A percentile compares a stretch with the other conserved stretches of the same genome.
Evolutionary conservation across 1,140 invertebrate genomes (phyloP).

Genomic region (Drosophila parvula): DNA sequence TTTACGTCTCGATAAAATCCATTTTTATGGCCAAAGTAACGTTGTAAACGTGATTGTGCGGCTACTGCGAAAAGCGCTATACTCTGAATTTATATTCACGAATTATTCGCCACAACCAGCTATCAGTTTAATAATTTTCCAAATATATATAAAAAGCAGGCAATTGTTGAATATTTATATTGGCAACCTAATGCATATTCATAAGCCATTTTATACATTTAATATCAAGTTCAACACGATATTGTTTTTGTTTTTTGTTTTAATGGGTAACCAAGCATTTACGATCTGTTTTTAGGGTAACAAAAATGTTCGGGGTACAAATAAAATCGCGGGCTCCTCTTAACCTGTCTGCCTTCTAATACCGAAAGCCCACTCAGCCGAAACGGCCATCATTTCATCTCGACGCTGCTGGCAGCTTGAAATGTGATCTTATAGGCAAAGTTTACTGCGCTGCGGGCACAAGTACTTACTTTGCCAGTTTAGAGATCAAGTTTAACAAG

Average conservation of each 20-base stretch:
- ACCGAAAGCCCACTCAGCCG: constrained; percentile 63
- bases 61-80: constrained; percentile 1
- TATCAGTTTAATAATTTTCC: neutral
- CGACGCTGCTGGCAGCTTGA: constrained; percentile 48
- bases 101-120: neutral
- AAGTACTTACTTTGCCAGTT: constrained; percentile 40
- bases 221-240: constrained; percentile 14
- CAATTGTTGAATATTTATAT: constrained; percentile 13
- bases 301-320: constrained; percentile 13
- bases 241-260: neutral
- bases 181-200: neutral
- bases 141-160: constrained; percentile 12
- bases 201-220: constrained; percentile 10
- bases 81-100: constrained; percentile 7
- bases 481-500: constrained; percentile 70
- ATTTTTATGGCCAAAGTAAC: constrained; percentile 26
- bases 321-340: constrained; percentile 17
- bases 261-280: neutral
- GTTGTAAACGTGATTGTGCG: constrained; percentile 8
- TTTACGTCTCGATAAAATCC: constrained; percentile 43
- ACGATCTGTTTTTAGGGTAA: constrained; percentile 5
- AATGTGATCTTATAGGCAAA: constrained; percentile 73
- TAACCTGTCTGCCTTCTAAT: constrained; percentile 62
- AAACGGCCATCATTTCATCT: constrained; percentile 71
- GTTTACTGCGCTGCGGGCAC: constrained; percentile 38